Evolutionary conservation across 2,797 vertebrate species (phyloP).

Genomic region (Helarctos malayanus): DNA sequence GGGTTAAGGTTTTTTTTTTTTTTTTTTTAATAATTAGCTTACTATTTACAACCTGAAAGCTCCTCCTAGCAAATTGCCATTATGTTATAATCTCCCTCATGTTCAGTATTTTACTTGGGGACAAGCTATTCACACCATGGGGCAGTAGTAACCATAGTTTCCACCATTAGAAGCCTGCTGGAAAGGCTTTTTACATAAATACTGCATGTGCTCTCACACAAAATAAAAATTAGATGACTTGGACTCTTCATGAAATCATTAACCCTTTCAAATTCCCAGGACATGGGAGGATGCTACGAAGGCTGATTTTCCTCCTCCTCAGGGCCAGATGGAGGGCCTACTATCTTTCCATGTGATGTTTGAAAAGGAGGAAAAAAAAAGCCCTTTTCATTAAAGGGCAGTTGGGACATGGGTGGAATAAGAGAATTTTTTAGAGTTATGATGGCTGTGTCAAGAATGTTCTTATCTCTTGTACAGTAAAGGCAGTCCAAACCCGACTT

Average conservation of each 20-base stretch:
- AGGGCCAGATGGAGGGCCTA: constrained; percentile 23
- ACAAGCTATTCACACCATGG: constrained; percentile 72
- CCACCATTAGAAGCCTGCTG: constrained; percentile 75
- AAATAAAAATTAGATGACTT: constrained; percentile 84
- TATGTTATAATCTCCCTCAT: constrained; percentile 71
- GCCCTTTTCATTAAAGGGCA: constrained; percentile 61
- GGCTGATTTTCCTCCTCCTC: constrained; percentile 36
- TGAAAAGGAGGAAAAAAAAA: constrained; percentile 39
- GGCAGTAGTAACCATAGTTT: constrained; percentile 83
- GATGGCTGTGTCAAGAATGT: neutral
- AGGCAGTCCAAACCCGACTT: neutral
- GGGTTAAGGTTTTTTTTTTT: neutral
- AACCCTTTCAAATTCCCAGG: constrained; percentile 74
- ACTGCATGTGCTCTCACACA: constrained; percentile 80
- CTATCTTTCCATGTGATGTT: constrained; percentile 30
- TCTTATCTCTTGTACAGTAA: constrained; percentile 26
- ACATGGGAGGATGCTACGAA: constrained; percentile 33
- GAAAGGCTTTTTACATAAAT: constrained; percentile 83
- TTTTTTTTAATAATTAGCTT: neutral
- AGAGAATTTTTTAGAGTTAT: constrained; percentile 57
- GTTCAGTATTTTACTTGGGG: constrained; percentile 55
- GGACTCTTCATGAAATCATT: constrained; percentile 72
- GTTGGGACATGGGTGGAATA: neutral
- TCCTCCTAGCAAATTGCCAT: constrained; percentile 61
- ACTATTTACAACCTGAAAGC: constrained; percentile 52